These are phyloP conservation scores for Lamproptera curius DNA, from an alignment of 2,888 invertebrate species.

Conservation along the genomic window DNA sequence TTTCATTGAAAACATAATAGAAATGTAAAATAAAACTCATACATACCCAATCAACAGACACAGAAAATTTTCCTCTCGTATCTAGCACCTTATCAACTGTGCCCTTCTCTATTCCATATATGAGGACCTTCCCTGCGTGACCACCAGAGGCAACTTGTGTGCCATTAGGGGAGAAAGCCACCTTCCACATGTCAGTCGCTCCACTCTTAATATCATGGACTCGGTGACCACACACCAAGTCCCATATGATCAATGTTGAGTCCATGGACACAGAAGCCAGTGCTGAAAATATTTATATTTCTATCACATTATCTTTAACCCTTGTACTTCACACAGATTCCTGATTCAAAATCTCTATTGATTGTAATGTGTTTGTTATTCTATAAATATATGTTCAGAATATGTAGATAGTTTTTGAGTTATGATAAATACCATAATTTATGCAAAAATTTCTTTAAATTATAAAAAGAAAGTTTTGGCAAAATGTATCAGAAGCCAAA, in stretches of 20 bases:
- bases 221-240: constrained; percentile 89
- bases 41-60: constrained; percentile 95
- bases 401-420: no score
- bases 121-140: constrained; percentile 93
- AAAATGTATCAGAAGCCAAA: no score
- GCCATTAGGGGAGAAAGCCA: constrained; percentile 95
- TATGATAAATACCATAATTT: no score
- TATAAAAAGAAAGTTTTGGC: no score
- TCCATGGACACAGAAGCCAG: constrained; percentile 95
- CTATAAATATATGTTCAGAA: no score
- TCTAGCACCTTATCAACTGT: constrained; percentile 90
- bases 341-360: no score
- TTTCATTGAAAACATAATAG: no score
- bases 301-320: no score
- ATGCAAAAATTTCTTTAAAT: no score
- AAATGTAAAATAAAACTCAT: no score
- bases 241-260: constrained; percentile 94
- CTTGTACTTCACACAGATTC: no score
- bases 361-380: no score
- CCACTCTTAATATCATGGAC: constrained; percentile 90
- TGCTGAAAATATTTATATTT: constrained; percentile 62
- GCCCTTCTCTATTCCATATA: constrained; percentile 91
- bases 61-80: constrained; percentile 94
- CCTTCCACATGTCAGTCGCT: constrained; percentile 95
- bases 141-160: constrained; percentile 93